These are phyloP conservation scores for Falcaria lacertinaria DNA, from an alignment of 2,888 invertebrate genomes.

Conservation along the genomic window DNA sequence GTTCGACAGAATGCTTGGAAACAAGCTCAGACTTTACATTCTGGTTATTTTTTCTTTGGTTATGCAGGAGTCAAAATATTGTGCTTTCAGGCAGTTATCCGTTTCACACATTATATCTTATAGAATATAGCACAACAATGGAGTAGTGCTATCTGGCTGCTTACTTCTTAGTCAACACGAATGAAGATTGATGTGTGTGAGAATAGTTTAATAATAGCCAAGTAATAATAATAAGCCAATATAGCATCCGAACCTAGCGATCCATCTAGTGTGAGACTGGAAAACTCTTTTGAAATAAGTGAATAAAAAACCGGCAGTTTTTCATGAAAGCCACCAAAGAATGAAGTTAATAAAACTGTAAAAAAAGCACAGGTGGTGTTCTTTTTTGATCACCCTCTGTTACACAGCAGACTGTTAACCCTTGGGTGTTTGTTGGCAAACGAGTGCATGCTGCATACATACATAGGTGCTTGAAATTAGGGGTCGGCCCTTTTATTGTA, in stretches of 20 bases:
- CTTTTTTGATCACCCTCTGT: constrained; percentile 55
- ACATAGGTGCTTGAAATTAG: constrained; percentile 46
- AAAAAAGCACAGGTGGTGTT: constrained; percentile 24
- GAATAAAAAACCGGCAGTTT: not conserved
- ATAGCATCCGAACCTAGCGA: too few species aligned
- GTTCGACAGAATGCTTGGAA: not conserved
- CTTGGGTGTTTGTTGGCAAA: constrained; percentile 63
- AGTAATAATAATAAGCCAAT: too few species aligned
- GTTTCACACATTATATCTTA: too few species aligned
- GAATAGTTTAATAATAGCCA: too few species aligned
- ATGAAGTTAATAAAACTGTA: constrained; percentile 39
- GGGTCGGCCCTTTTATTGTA: constrained; percentile 47
- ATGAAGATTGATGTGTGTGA: too few species aligned
- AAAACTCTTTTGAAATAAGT: too few species aligned
- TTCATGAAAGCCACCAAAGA: not conserved
- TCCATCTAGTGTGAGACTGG: too few species aligned
- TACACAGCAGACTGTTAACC: constrained; percentile 72
- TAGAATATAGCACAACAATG: too few species aligned
- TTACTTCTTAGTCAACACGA: too few species aligned
- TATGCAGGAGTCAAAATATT: too few species aligned
- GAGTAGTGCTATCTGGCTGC: too few species aligned
- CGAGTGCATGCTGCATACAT: constrained; percentile 33
- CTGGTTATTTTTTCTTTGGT: not conserved
- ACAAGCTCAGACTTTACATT: not conserved
- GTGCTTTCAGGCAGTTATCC: too few species aligned